Base-by-base conservation (phyloP, 2,113 vertebrate genomes). In the Vireo altiloquus region DNA sequence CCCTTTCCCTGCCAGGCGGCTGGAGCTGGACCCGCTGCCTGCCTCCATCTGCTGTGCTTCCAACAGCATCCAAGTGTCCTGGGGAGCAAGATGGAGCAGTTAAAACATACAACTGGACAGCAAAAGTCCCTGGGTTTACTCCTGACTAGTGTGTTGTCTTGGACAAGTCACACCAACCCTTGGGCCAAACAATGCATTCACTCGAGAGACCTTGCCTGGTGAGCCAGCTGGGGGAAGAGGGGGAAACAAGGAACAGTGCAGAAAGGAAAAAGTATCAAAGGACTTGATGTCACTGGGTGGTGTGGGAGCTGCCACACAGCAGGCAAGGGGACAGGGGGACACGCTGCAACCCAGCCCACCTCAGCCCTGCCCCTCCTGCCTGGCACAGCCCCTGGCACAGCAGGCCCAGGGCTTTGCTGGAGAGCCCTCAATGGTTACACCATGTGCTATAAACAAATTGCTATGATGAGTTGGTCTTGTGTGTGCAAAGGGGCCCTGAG, bases 1-100 rank as follows among this genome's bases (percentile, higher is more conserved):
- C 72, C 92, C 90, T 86, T 83, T 95, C 65, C 66, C 92, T 75
- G 95, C 53, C 94, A 92, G 70, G 82, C 74, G 24, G 89, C 82
- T 85, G 53, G 72, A 91, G 63, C 85, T 56, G 95, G 95, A 89
- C 90, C 69, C 75, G 93, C 90, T 0, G 57, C 92, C 88, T 95
- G 76, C 28, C 86, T 95, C 95, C 81, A 92, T 92, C 91, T 80
- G 84, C 68, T 40, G 70, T 61, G 53, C 63, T 83, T 71, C 81
- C 81, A 81, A 37, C 37, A 86, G 92, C 47, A 56, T 60, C 68
- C 76, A 50, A 87, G 52, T 1, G 21, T 85, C 89, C 77, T 15
- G 27, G 76, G 71, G 61, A 89, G 47, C 3, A 7, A 56, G 64
- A 39, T 2, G 2, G 46, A 82, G 46, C 1, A 0, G 40, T 25